Evolutionary conservation across 2,888 invertebrate genomes (phyloP), one percentile per base, ranked within the genome.

Genomic region (Melipona beecheii): DNA sequence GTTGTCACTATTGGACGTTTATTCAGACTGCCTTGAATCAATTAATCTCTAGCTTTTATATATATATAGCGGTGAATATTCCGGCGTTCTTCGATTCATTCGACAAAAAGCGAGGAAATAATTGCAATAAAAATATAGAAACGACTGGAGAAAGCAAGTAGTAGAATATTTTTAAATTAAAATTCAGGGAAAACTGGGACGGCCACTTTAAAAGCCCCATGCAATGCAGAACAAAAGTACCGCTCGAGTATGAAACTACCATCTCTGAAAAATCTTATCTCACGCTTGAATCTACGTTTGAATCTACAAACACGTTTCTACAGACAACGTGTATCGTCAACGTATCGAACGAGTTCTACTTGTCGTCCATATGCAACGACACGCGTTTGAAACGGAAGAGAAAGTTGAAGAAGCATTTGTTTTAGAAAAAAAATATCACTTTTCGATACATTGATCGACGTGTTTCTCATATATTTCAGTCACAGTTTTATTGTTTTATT

Each of bases 211-310:
- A 86, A 84, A 84, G 84, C 74, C 71, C 70, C 64, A 65, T 82
- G 64, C 60, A 72, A 78, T 77, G 76, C 75, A 56, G 76, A 60
- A 78, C 68, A 69, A 70, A 79, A 79, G 75, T 75, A 73, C 79
- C 83, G 78, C 77, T 85, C 65, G 65, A 31, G 65, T 54, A 76
- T 77, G 73, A 70, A 77, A 83, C 81, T 73, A 69, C 76, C 83
- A 62, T 81, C 81, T 65, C 83, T 79, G 85, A 87, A 83, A 84
- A 87, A 87, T 87, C 87, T 84, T 84, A 78, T 86, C 86, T 70
- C 21, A 71, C 58, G 31, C 65, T n/a, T n/a, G n/a, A n/a, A n/a
- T n/a, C n/a, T 70, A 75, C 70, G 36, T 78, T 68, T 74, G 71
- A 68, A 76, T 68, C 75, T 75, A 76, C 52, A 54, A 78, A 64